Base-by-base conservation (phyloP, 2,888 invertebrate species). In the Mythimna lalbum region DNA sequence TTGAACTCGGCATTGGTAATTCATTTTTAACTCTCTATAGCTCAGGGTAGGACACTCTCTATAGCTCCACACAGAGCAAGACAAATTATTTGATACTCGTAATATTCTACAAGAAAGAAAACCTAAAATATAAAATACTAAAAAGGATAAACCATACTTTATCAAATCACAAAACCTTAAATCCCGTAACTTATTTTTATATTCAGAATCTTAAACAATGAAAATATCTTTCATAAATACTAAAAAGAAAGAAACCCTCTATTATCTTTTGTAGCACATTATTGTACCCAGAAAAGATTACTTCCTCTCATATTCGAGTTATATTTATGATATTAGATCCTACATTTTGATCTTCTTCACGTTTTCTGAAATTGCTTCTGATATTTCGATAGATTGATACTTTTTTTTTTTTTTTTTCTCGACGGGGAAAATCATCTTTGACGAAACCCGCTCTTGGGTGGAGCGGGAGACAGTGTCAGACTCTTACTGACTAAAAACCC, bases 261-360 rank as follows among this genome's bases (percentile, higher is more conserved):
- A 63, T 73, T 64, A 53, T 27, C 33, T 70, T 43, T 52, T 73
- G 64, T 21, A 21, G 52, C n/a, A 43, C 73, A 63, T 43, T 50
- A 63, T 63, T 43, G 17, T 70, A 19, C 14, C n/a, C 9, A 73
- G 19, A n/a, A 52, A 52, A 52, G 17, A 27, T 70, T 52, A 19
- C 17, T 9, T 27, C 33, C 33, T n/a, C 43, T 73, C 10, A 14
- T 36, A 36, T 64, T 27, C 33, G n/a, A 53, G 33, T 27, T 36
- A 4, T 47, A 64, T 70, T 70, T 73, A 70, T 19, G 64, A 63
- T 52, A 43, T 53, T 21, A 52, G 23, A 43, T 43, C 33, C 23
- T 27, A 27, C 10, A 43, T 63, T 21, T 4, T 4, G 9, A 43
- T 2, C 1, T 1, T 1, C 43, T 19, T 12, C 5, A n/a, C 0